These are phyloP conservation scores for Cantharis rufa DNA, from an alignment of 2,888 invertebrate genomes.

Conservation along the genomic window DNA sequence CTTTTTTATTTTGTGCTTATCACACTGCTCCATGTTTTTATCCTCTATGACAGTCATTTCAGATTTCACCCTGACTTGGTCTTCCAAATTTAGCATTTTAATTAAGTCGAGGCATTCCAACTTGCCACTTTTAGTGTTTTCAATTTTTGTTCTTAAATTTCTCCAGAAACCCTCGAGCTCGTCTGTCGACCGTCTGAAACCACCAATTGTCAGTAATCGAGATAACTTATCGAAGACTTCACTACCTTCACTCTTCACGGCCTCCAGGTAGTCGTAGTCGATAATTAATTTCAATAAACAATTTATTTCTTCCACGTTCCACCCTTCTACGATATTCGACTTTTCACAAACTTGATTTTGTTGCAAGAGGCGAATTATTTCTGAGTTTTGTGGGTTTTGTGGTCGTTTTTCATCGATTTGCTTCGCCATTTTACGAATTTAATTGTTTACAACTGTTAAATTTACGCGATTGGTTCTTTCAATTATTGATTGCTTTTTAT, in stretches of 20 bases:
- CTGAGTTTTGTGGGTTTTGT: slow-evolving; percentile 12
- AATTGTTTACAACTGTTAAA: neutral
- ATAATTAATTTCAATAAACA: slow-evolving; percentile 25
- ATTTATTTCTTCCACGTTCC: slow-evolving; percentile 26
- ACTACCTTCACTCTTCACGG: slow-evolving; percentile 24
- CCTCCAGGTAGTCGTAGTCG: slow-evolving; percentile 21
- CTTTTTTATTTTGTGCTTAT: slow-evolving; percentile 14
- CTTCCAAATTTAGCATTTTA: neutral
- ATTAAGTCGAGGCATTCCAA: neutral
- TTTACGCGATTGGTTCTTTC: neutral
- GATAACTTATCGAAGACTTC: slow-evolving; percentile 25
- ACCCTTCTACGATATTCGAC: neutral
- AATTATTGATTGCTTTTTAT: neutral
- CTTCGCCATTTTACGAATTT: slow-evolving; percentile 5
- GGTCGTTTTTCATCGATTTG: slow-evolving; percentile 5
- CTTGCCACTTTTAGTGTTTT: slow-evolving; percentile 19
- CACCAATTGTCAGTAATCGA: slow-evolving; percentile 29
- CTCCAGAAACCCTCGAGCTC: slow-evolving; percentile 25
- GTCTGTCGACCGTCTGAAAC: slow-evolving; percentile 16
- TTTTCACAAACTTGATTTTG: slow-evolving; percentile 7
- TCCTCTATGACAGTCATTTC: slow-evolving; percentile 27
- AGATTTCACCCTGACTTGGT: slow-evolving; percentile 11
- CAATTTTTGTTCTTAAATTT: slow-evolving; percentile 21
- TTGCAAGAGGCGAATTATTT: slow-evolving; percentile 22
- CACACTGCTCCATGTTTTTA: slow-evolving; percentile 17